Percentiles rank a stretch among this genome's conserved stretches.
Conservation (phyloP, 2,113 vertebrate species). For the Noctilio leporinus region DNA sequence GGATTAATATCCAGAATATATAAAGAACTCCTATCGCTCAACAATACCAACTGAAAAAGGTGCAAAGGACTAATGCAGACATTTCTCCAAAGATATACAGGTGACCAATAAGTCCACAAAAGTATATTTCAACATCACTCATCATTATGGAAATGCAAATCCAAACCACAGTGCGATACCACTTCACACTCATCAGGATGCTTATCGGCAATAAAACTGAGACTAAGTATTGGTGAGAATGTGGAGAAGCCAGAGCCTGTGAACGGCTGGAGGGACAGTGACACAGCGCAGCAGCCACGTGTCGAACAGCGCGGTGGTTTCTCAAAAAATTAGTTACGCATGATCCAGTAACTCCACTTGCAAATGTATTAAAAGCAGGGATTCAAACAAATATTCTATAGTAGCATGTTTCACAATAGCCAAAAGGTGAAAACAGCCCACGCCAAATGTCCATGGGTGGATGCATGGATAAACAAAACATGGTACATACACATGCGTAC, state of each 20-base stretch:
- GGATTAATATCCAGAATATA: not conserved
- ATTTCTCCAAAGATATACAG: not conserved
- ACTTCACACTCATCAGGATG: not conserved
- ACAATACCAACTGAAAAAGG: not conserved
- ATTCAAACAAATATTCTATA: not conserved
- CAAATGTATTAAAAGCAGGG: not conserved
- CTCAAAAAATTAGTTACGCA: not conserved
- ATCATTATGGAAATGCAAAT: not conserved
- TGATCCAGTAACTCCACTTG: not conserved
- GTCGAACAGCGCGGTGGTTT: not conserved
- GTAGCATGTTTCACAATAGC: not conserved
- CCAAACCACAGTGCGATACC: not conserved
- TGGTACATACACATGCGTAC: accelerated
- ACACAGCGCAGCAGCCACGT: not conserved
- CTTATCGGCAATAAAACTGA: not conserved
- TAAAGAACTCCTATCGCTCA: not conserved
- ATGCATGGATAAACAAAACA: not conserved
- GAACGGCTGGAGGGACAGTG: not conserved
- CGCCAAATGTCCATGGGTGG: not conserved
- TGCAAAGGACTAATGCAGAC: not conserved
- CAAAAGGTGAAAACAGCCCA: not conserved
- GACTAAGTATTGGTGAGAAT: not conserved
- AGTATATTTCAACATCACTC: not conserved
- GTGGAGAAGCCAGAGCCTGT: accelerated
- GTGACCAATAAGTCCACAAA: not conserved